Conservation (phyloP, 2,797 vertebrate species). For the Notamacropus eugenii region DNA sequence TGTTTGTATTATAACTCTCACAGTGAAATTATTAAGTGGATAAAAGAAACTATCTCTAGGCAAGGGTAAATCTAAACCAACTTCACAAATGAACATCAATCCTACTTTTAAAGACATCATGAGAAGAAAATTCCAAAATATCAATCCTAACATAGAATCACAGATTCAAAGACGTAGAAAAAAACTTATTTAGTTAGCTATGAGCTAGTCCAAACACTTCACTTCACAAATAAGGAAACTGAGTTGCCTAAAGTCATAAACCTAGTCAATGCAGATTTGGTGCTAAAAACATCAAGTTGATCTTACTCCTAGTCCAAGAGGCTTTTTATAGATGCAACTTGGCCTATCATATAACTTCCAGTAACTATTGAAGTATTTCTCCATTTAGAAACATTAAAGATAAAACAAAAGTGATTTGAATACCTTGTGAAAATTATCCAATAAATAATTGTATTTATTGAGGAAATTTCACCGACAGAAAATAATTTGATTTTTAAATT, state of each 20-base stretch:
- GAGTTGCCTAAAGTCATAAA: background rate
- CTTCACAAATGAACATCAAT: background rate
- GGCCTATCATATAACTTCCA: background rate
- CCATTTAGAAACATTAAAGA: background rate
- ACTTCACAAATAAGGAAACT: background rate
- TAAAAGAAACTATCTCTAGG: background rate
- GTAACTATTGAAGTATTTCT: background rate
- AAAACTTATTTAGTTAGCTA: background rate
- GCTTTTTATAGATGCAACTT: background rate
- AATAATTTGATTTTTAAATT: background rate
- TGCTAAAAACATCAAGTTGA: background rate
- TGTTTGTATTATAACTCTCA: background rate
- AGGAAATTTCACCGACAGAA: background rate
- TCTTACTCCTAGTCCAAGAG: background rate
- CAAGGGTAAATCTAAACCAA: background rate
- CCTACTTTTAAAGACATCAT: background rate
- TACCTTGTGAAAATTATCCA: background rate
- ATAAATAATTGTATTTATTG: background rate
- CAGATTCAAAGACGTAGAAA: background rate
- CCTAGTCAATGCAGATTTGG: background rate
- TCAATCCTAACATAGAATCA: background rate
- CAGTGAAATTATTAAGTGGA: background rate
- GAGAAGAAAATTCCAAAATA: background rate
- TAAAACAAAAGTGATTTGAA: background rate
- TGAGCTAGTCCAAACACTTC: background rate